phyloP scores from a whole-genome alignment of 2,797 vertebrate species.

The Masticophis lateralis region DNA sequence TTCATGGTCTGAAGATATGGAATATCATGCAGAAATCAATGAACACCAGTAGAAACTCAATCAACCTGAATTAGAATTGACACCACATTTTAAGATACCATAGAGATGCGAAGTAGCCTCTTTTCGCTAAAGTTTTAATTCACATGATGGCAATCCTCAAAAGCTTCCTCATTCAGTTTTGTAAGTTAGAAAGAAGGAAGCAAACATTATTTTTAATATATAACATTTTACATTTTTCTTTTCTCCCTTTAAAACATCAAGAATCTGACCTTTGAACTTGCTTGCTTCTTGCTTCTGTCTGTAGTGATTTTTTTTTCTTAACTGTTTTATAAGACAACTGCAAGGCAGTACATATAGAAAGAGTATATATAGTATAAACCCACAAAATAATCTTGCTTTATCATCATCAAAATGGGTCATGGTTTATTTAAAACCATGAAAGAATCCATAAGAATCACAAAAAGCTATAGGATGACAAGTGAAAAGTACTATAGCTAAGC shows the following conservation, averaged over 20 bases:
- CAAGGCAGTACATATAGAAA: not conserved
- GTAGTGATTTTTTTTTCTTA: not conserved
- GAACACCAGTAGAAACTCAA: not conserved
- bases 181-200: not conserved
- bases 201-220: not conserved
- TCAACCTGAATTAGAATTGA: not conserved
- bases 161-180: not conserved
- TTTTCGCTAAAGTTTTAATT: not conserved
- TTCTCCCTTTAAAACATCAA: not conserved
- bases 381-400: not conserved
- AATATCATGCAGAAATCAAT: not conserved
- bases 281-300: not conserved
- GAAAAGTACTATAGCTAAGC: not conserved
- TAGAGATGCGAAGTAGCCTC: not conserved
- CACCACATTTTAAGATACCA: not conserved
- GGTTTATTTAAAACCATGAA: not conserved
- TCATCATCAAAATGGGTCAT: not conserved
- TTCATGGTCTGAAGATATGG: not conserved
- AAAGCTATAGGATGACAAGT: constrained; percentile 4
- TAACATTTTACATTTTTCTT: not conserved
- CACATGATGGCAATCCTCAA: not conserved
- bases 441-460: not conserved
- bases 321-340: not conserved
- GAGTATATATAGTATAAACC: not conserved
- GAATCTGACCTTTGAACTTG: not conserved